These are phyloP conservation scores for Phodopus roborovskii DNA, from an alignment of 2,113 vertebrate species.

Conservation along the genomic window DNA sequence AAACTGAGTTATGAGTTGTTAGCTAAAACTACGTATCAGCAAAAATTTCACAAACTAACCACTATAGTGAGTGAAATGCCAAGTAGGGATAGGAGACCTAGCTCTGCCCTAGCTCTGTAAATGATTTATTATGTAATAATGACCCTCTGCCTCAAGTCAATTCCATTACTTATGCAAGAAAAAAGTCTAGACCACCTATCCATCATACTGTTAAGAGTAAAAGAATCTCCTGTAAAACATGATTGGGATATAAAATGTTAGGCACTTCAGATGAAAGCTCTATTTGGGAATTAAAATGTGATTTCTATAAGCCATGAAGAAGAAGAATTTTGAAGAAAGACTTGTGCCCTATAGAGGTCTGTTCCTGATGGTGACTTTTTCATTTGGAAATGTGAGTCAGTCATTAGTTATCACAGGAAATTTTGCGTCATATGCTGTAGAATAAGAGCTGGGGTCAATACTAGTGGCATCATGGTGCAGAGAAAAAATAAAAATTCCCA, in stretches of 20 bases:
- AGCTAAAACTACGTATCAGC: neutral
- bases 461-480: neutral
- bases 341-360: neutral
- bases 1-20: neutral
- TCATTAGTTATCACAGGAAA: conserved; percentile 36
- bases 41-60: conserved; percentile 35
- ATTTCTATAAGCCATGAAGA: conserved; percentile 58
- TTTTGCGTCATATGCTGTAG: neutral
- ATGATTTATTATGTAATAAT: conserved; percentile 50
- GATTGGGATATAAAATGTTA: conserved; percentile 22
- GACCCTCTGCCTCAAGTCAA: conserved; percentile 41
- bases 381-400: neutral
- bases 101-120: conserved; percentile 33
- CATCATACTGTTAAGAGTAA: conserved; percentile 23
- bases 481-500: neutral
- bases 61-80: neutral
- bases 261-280: conserved; percentile 54
- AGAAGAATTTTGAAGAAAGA: conserved; percentile 31
- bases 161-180: conserved; percentile 21
- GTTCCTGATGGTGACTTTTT: conserved; percentile 15
- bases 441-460: conserved; percentile 33
- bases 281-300: conserved; percentile 61
- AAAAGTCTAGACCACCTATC: conserved; percentile 32
- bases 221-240: conserved; percentile 21
- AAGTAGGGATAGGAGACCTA: neutral